These are phyloP conservation scores for Zoanthus solanderi DNA, from an alignment of 92 coral and sea anemone genomes.

Conservation along the genomic window DNA sequence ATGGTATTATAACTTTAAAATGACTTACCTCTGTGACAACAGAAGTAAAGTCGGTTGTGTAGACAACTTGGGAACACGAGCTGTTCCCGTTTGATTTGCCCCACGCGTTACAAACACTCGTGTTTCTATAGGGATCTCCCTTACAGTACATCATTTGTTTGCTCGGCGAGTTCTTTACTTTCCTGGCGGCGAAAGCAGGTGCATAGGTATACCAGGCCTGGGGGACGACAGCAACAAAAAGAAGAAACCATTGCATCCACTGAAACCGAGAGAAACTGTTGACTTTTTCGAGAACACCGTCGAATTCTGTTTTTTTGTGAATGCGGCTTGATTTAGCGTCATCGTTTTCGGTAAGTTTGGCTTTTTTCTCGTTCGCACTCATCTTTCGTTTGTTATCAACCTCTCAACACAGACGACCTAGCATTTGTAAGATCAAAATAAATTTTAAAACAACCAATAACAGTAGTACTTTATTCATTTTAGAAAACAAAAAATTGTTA, in stretches of 20 bases:
- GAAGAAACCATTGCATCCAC: conserved; percentile 86
- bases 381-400: neutral
- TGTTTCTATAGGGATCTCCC: conserved; percentile 57
- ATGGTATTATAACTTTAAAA: no score
- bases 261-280: conserved; percentile 95
- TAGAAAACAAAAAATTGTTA: no score
- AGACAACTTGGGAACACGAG: conserved; percentile 72
- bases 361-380: neutral
- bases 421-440: no score
- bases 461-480: no score
- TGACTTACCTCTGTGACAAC: conserved; percentile 92
- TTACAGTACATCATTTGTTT: conserved; percentile 61
- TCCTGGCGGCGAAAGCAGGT: conserved; percentile 96
- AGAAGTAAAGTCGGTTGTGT: conserved; percentile 79
- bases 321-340: conserved; percentile 54
- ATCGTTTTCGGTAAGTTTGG: neutral
- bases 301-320: conserved; percentile 83
- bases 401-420: no score
- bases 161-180: conserved; percentile 69
- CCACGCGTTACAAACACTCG: conserved; percentile 64
- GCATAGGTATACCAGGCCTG: conserved; percentile 98
- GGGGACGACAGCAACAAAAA: conserved; percentile 85
- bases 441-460: no score
- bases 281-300: conserved; percentile 68
- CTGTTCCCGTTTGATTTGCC: conserved; percentile 48